Percentiles rank a stretch among this genome's conserved stretches.
Conservation (phyloP, 1,140 invertebrate genomes). For the Hyles euphorbiae region DNA sequence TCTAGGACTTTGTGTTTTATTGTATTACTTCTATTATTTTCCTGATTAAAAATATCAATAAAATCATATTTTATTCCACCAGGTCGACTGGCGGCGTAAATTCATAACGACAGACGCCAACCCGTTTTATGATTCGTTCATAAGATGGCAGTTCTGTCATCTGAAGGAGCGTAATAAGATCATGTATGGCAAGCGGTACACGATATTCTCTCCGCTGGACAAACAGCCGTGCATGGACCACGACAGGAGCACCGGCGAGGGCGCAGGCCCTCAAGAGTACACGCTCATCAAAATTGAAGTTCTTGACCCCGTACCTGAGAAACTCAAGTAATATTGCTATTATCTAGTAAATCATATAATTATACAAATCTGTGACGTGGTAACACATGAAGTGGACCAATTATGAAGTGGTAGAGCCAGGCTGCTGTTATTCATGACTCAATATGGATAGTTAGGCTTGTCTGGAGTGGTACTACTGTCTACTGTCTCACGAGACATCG, state of each 20-base stretch:
- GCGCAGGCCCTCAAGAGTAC: constrained; percentile 98
- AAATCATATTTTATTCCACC: constrained; percentile 7
- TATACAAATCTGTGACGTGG: background rate
- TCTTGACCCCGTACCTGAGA: constrained; percentile 83
- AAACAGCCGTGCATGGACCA: constrained; percentile 99
- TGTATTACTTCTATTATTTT: too few relatives aligned
- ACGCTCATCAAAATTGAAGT: constrained; percentile 97
- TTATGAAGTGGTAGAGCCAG: too few relatives aligned
- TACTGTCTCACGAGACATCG: too few relatives aligned
- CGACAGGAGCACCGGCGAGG: constrained; percentile 96
- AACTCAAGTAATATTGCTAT: constrained; percentile 77
- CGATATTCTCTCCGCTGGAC: constrained; percentile 97
- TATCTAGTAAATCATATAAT: background rate
- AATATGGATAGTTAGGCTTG: too few relatives aligned
- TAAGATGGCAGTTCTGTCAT: constrained; percentile 96
- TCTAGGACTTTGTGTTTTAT: too few relatives aligned
- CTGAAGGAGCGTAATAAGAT: constrained; percentile 93
- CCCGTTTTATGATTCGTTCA: constrained; percentile 98
- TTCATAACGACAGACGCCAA: constrained; percentile 99
- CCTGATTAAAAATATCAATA: too few relatives aligned
- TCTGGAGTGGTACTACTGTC: too few relatives aligned
- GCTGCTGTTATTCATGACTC: too few relatives aligned
- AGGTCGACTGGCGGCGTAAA: constrained; percentile 97
- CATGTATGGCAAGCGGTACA: constrained; percentile 97
- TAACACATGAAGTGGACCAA: too few relatives aligned